Conservation (phyloP, 2,797 vertebrate genomes). For the Sebastes taczanowskii region DNA sequence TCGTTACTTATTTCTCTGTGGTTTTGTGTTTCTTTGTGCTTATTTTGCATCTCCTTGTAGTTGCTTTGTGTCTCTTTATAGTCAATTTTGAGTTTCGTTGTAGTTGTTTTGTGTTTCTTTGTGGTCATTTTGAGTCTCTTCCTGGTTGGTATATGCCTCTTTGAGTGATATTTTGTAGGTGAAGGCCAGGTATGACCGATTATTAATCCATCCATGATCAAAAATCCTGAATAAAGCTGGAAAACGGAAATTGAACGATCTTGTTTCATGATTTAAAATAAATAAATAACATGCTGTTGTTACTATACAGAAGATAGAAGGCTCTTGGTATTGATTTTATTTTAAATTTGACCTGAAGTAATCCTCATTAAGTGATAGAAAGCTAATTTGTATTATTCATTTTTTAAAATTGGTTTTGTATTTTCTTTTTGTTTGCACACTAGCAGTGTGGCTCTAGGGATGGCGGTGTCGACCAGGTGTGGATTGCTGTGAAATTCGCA, state of each 20-base stretch:
- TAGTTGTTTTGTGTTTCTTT: too few relatives aligned
- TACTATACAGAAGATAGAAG: neutral
- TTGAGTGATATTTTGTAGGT: neutral
- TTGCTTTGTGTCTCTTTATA: neutral
- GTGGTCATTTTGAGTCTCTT: neutral
- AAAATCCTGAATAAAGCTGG: neutral
- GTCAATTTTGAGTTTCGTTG: too few relatives aligned
- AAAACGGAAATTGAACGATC: neutral
- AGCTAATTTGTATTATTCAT: neutral
- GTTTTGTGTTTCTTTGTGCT: neutral
- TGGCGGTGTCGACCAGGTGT: neutral
- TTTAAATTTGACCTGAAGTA: neutral
- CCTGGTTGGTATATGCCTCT: neutral
- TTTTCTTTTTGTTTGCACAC: neutral
- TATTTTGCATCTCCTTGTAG: too few relatives aligned
- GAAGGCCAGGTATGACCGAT: neutral
- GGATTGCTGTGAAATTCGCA: neutral
- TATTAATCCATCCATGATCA: neutral
- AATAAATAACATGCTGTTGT: neutral
- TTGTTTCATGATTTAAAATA: too few relatives aligned
- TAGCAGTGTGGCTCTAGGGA: neutral
- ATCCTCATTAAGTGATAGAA: neutral
- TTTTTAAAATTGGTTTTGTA: neutral
- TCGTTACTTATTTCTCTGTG: neutral
- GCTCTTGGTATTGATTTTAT: neutral